Evolutionary conservation across 2,113 vertebrate genomes (phyloP).

Genomic region (pig (Sus scrofa)): T2T-Sscrofa CM000820.6:110939501-110940000

Average conservation of each 20-base stretch:
- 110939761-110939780: not conserved
- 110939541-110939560: not conserved
- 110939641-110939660: not conserved
- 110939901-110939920: not conserved
- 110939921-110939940: not conserved
- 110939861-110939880: not conserved
- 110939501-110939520: not conserved
- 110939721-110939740: not conserved
- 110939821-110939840: not conserved
- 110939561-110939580: not conserved
- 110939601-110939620: not conserved
- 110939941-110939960: not conserved
- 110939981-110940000: not conserved
- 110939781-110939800: not conserved
- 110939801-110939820: not conserved
- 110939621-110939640: not conserved
- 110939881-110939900: not conserved
- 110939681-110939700: not conserved
- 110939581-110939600: not conserved
- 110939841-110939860: not conserved
- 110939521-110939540: not conserved
- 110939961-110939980: not conserved
- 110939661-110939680: not conserved
- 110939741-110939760: not conserved
- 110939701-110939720: not conserved